phyloP scores from a whole-genome alignment of 2,888 invertebrate genomes.

The Phengaris alcon region DNA sequence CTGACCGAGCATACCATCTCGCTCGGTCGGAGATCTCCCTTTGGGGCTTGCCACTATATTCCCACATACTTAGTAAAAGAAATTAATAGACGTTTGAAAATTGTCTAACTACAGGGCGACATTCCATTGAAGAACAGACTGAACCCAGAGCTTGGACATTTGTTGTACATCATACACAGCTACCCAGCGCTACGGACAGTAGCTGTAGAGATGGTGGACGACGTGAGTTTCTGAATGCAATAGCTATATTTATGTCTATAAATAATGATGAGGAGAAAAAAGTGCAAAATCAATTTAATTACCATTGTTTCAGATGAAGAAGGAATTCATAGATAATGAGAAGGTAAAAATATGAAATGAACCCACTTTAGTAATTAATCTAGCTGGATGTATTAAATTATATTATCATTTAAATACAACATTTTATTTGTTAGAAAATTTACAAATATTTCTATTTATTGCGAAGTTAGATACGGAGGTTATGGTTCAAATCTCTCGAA shows the following conservation, averaged over 20 bases:
- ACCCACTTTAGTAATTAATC: not conserved
- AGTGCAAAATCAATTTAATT: not conserved
- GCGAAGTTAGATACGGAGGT: no score
- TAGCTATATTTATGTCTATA: not conserved
- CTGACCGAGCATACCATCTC: no score
- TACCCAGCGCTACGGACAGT: constrained; percentile 56
- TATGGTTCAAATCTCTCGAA: no score
- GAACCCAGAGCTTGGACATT: constrained; percentile 66
- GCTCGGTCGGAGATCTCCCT: no score
- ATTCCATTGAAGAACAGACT: constrained; percentile 61
- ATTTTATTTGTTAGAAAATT: not conserved
- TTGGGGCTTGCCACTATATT: no score
- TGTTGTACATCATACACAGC: constrained; percentile 69
- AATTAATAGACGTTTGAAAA: not conserved
- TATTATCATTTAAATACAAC: not conserved
- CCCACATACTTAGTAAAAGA: no score
- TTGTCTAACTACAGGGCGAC: constrained; percentile 52
- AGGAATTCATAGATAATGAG: constrained; percentile 39
- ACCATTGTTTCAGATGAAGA: constrained; percentile 48
- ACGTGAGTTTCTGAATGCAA: constrained; percentile 45
- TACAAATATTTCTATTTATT: not conserved
- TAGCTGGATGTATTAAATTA: not conserved
- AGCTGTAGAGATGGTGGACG: constrained; percentile 56
- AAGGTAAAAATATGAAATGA: constrained; percentile 32
- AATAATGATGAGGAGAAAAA: not conserved